Percentiles rank a stretch among this genome's conserved stretches.
Evolutionary conservation across 2,888 invertebrate species (phyloP).

Genomic region (Apodemia hepburni): DNA sequence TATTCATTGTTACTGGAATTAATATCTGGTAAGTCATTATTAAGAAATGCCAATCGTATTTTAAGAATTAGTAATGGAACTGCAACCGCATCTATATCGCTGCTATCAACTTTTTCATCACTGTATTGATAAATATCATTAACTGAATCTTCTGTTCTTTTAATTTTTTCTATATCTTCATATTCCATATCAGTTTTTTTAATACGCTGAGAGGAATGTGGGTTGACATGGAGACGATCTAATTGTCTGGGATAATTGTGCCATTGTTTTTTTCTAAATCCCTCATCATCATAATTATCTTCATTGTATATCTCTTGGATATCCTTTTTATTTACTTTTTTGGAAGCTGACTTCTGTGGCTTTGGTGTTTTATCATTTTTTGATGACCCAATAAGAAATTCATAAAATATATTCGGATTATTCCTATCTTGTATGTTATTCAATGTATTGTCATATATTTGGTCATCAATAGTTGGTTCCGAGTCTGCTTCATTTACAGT

Average conservation of each 20-base stretch:
- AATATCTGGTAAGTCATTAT: conserved; percentile 41
- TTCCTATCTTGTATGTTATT: conserved; percentile 48
- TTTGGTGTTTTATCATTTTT: conserved; percentile 39
- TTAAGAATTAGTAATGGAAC: conserved; percentile 61
- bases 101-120: conserved; percentile 36
- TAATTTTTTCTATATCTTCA: conserved; percentile 25
- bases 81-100: conserved; percentile 42
- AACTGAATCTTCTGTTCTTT: conserved; percentile 30
- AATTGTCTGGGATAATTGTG: conserved; percentile 66
- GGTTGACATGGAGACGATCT: conserved; percentile 52
- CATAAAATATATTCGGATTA: conserved; percentile 49
- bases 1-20: conserved; percentile 31
- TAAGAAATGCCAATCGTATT: conserved; percentile 56
- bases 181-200: conserved; percentile 23
- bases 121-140: conserved; percentile 37
- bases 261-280: conserved; percentile 65
- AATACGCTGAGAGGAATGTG: conserved; percentile 23
- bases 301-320: conserved; percentile 38
- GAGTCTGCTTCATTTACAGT: conserved; percentile 44
- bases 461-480: conserved; percentile 45
- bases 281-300: conserved; percentile 42
- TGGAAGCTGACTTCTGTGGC: conserved; percentile 39
- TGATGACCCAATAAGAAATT: conserved; percentile 37
- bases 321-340: conserved; percentile 42
- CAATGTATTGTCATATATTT: conserved; percentile 61